A percentile compares a stretch with the other conserved stretches of the same genome.
phyloP scores from a whole-genome alignment of 2,797 vertebrate genomes.

The Chrosomus eos region DNA sequence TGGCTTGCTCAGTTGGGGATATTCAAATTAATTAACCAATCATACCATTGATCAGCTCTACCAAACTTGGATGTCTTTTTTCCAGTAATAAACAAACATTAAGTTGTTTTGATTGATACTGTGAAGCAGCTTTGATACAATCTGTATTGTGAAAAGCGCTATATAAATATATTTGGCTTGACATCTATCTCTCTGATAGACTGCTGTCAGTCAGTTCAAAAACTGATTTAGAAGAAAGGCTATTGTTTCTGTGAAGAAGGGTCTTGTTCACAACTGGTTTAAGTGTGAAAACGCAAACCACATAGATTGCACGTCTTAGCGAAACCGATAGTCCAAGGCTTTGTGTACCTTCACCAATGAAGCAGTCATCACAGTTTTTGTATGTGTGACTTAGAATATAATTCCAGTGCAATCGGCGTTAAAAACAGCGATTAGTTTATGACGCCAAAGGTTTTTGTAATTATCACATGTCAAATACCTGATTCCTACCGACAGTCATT shows the following conservation, averaged over 20 bases:
- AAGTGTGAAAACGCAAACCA: slow-evolving; percentile 52
- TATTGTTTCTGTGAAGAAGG: slow-evolving; percentile 45
- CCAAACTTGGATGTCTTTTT: too few species aligned
- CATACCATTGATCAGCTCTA: too few species aligned
- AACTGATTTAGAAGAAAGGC: slow-evolving; percentile 55
- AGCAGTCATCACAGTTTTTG: not conserved
- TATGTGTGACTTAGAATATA: not conserved
- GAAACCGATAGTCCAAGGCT: not conserved
- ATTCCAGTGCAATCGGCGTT: not conserved
- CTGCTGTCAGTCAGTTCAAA: not conserved
- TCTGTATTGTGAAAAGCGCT: too few species aligned
- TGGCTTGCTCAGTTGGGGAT: too few species aligned
- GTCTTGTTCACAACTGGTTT: slow-evolving; percentile 9
- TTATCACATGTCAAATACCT: not conserved
- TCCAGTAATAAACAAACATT: too few species aligned
- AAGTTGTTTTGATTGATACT: too few species aligned
- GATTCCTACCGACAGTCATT: not conserved
- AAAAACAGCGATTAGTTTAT: not conserved
- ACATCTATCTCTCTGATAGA: not conserved
- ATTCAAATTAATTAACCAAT: too few species aligned
- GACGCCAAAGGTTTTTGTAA: not conserved
- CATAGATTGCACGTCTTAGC: not conserved
- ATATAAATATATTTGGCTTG: too few species aligned
- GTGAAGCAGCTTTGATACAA: too few species aligned
- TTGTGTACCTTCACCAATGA: not conserved